Evolutionary conservation across 2,113 vertebrate genomes (phyloP), one percentile per base, ranked within the genome.

Genomic region (Antigone vipio): DNA sequence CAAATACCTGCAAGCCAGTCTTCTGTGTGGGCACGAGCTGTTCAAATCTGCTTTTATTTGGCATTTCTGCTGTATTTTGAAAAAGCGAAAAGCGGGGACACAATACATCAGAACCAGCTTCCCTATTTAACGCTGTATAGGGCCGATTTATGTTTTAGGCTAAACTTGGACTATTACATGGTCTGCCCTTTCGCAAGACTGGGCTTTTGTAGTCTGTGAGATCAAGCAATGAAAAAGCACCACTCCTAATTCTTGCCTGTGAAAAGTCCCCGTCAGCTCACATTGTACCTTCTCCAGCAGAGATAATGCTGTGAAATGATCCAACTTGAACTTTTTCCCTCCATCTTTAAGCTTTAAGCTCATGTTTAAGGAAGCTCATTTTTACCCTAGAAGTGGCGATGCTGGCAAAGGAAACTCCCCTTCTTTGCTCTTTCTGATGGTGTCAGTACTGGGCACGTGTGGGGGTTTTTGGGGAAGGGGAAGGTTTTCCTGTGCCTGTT

Each of bases 361-460:
- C 55, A 0, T 45, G n/a, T 78, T 85, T 66, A 73, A 83, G 85
- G 80, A 67, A 79, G 17, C 24, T 72, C 19, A 4, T 53, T 47
- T n/a, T 92, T 80, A 40, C 30, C 53, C 49, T n/a, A 9, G 24
- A 64, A 92, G 34, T 42, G 62, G 42, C 49, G 23, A 14, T 13
- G 44, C 56, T 42, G 56, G 42, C 50, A 50, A 22, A 34, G 45
- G 83, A 74, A 76, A 24, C 44, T 97, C 92, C 58, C 42, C 45
- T 97, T 64, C 91, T 84, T 63, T 49, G 30, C 49, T 56, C 27
- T 42, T 89, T 50, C 68, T 78, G 32, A 13, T 21, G 44, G 30
- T 66, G 38, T 11, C 0, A 1, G 42, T n/a, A 42, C 30, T 72
- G 26, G 44, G 40, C 18, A 38, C 1, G 0, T 0, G 0, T 12